phyloP scores from a whole-genome alignment of 1,140 invertebrate species.

The Coenobita brevimanus region DNA sequence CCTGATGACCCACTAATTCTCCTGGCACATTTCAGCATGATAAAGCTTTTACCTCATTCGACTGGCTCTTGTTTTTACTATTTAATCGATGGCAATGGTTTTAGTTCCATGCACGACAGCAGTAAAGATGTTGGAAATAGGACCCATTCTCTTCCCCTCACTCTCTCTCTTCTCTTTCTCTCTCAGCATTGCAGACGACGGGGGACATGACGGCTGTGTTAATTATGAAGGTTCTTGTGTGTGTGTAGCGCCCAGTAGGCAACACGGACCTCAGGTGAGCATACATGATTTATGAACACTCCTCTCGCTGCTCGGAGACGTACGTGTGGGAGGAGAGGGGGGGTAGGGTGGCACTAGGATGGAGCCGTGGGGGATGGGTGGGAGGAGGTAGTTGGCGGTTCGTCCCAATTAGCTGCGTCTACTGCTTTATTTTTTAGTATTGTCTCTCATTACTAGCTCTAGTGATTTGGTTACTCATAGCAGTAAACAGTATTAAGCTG shows the following conservation, averaged over 20 bases:
- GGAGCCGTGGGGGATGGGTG: background rate
- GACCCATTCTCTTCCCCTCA: no score
- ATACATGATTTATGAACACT: slow-evolving; percentile 49
- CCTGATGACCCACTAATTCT: no score
- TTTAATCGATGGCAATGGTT: no score
- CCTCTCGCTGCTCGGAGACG: slow-evolving; percentile 23
- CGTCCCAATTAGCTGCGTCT: slow-evolving; percentile 8
- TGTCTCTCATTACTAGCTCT: background rate
- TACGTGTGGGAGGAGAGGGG: background rate
- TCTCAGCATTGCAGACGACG: background rate
- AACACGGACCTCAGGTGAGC: slow-evolving; percentile 18
- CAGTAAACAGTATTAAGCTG: no score
- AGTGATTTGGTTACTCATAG: background rate
- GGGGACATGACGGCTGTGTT: slow-evolving; percentile 1
- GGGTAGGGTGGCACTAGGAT: background rate
- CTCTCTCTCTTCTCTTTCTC: no score
- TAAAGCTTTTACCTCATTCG: no score
- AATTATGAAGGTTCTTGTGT: slow-evolving; percentile 32
- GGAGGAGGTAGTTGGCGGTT: slow-evolving; percentile 40
- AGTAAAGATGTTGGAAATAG: no score
- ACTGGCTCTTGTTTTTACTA: no score
- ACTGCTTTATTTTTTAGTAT: background rate
- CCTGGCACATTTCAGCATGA: no score
- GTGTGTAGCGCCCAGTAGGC: background rate
- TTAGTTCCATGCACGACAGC: no score